Percentiles rank a stretch among this genome's conserved stretches.
Conservation (phyloP, 2,797 vertebrate species). For the Pangasius mekongensis region DNA sequence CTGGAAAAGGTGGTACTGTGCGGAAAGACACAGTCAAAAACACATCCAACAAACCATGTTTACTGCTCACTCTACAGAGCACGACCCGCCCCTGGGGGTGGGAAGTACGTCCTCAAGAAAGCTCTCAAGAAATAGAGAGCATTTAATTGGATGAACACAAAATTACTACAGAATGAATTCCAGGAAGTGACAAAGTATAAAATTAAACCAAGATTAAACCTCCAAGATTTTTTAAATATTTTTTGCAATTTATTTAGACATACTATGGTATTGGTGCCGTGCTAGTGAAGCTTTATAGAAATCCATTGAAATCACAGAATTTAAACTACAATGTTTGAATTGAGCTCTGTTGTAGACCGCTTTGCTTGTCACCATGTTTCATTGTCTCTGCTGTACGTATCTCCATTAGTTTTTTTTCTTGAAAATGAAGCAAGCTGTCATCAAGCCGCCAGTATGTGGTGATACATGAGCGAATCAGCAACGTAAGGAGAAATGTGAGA, state of each 20-base stretch:
- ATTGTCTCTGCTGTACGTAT: not conserved
- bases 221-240: too few relatives aligned
- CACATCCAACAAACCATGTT: not conserved
- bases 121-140: not conserved
- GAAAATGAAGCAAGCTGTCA: not conserved
- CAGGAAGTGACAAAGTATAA: not conserved
- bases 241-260: too few relatives aligned
- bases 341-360: not conserved
- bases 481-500: not conserved
- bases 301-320: not conserved
- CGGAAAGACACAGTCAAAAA: not conserved
- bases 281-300: not conserved
- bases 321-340: not conserved
- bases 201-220: not conserved
- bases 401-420: not conserved
- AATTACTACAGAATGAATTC: not conserved
- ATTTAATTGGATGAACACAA: not conserved
- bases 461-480: not conserved
- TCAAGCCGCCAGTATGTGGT: not conserved
- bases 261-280: not conserved
- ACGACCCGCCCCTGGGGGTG: not conserved
- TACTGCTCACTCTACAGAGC: not conserved
- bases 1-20: not conserved
- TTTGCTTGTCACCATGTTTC: not conserved
- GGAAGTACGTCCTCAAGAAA: not conserved